Conservation (phyloP, 2,113 vertebrate genomes). For the Tonatia bakeri region DNA sequence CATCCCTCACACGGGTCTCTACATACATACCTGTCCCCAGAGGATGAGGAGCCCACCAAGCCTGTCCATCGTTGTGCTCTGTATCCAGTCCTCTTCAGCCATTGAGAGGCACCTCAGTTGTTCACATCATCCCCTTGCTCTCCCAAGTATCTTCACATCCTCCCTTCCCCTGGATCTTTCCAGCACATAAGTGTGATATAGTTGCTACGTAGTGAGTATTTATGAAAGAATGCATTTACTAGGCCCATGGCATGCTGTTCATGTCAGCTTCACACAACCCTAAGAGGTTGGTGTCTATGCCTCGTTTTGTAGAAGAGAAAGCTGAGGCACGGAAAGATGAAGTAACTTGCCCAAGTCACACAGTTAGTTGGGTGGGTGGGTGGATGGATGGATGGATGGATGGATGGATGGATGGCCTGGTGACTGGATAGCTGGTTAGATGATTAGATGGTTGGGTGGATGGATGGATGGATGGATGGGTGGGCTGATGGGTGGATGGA, state of each 20-base stretch:
- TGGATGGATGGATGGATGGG: not conserved
- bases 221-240: not conserved
- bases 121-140: not conserved
- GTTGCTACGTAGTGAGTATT: not conserved
- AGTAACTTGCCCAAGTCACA: not conserved
- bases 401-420: not conserved
- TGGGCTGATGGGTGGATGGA: not conserved
- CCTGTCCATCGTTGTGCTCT: not conserved
- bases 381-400: not conserved
- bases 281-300: not conserved
- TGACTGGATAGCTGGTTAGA: not conserved
- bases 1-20: not conserved
- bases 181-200: not conserved
- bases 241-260: not conserved
- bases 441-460: no score
- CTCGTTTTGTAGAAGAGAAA: not conserved
- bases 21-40: not conserved
- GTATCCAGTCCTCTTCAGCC: not conserved
- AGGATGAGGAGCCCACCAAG: not conserved
- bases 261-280: not conserved
- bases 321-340: not conserved
- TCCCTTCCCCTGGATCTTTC: not conserved
- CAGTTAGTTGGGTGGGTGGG: not conserved
- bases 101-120: not conserved
- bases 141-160: not conserved